Base-by-base conservation (phyloP, 2,797 vertebrate species). In the Myotis findleyi region DNA sequence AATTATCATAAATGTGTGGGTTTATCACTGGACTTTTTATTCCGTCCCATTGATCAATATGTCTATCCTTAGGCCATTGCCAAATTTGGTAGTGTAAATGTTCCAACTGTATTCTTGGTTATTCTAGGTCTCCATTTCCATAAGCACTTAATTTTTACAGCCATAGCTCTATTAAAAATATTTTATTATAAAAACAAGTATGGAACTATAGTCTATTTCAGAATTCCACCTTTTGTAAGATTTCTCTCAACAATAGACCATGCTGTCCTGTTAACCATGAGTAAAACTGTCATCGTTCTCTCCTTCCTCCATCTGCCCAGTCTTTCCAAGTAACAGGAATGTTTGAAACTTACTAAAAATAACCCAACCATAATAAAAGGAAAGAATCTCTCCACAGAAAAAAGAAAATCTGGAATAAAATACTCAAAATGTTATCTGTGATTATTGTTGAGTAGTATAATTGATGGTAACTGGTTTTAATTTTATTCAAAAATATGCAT, bases 321-420 rank as follows among this genome's bases (percentile, higher is more conserved):
- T 16, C 51, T 90, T 51, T 87, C 55, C 93, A 69, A 53, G 44
- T 80, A 91, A 93, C 92, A 96, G 0, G 2, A 98, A 73, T 27
- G 2, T 33, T 4, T 94, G 57, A 72, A 96, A 95, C n/a, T 33
- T 79, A 68, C 36, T 76, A 71, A 96, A 95, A 89, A n/a, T 76
- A 71, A 82, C 25, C 11, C 55, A 85, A 12, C 10, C n/a, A 64
- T 33, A 95, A 44, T 69, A 69, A 87, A 69, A 8, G 27, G 30
- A 68, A 84, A 76, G 6, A 51, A 36, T 57, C 8, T 89, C 80
- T 13, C 33, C 2, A 66, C 6, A 76, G 18, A 79, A 93, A 93
- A 69, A 72, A 44, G 4, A 81, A 82, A 85, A 57, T 30, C n/a
- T 91, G 27, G 16, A 87, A n/a, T 59, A 85, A 79, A 88, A 57